phyloP scores from a whole-genome alignment of 2,888 invertebrate species.

The Drosophila eohydei region DNA sequence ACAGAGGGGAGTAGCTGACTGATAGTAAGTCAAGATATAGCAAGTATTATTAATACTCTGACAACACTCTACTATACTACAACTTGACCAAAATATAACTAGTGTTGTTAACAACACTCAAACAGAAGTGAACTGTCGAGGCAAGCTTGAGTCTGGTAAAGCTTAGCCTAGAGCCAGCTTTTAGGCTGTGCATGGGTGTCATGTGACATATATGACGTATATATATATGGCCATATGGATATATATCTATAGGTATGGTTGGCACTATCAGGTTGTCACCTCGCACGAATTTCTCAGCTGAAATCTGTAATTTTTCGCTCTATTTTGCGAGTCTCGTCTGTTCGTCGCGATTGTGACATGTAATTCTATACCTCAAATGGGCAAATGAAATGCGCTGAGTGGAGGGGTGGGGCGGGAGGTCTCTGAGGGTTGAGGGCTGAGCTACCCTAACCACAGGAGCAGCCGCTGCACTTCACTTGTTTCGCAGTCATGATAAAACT shows the following conservation, averaged over 20 bases:
- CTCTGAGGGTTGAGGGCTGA: neutral
- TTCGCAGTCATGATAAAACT: slow-evolving; percentile 81
- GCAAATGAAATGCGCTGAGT: slow-evolving; percentile 35
- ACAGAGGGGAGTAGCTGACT: too few relatives aligned
- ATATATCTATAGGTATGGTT: neutral
- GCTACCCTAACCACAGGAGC: slow-evolving; percentile 38
- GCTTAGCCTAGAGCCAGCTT: neutral
- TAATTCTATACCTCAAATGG: slow-evolving; percentile 70
- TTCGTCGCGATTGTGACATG: slow-evolving; percentile 29
- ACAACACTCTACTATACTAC: too few relatives aligned
- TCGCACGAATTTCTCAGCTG: neutral
- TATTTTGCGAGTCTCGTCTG: neutral
- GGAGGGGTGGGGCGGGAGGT: neutral
- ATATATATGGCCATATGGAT: neutral
- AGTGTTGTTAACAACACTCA: slow-evolving; percentile 7
- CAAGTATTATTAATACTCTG: too few relatives aligned
- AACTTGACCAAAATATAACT: neutral
- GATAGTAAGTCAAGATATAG: too few relatives aligned
- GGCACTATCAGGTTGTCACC: neutral
- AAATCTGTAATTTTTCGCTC: slow-evolving; percentile 1
- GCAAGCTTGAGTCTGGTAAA: neutral
- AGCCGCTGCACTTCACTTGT: slow-evolving; percentile 65
- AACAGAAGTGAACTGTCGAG: neutral
- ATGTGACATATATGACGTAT: too few relatives aligned
- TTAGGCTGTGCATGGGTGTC: neutral